Evolutionary conservation across 2,113 vertebrate species (phyloP).

Genomic region (Oryzias woworae): DNA sequence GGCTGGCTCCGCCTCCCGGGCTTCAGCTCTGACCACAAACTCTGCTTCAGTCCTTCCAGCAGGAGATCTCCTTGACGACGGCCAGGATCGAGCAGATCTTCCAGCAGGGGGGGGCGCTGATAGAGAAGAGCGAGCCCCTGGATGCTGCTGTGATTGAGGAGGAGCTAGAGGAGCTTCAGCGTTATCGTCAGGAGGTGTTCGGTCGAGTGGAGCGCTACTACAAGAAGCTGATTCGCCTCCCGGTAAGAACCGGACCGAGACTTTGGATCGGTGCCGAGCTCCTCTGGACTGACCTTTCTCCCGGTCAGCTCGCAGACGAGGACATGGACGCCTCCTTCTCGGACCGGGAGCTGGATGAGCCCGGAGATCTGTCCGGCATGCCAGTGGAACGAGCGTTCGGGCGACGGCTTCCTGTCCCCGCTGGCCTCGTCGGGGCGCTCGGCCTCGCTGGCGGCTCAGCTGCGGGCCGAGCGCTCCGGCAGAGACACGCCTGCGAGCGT

Average conservation of each 20-base stretch:
- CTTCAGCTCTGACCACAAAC: no score
- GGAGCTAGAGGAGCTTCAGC: constrained; percentile 90
- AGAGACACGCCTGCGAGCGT: constrained; percentile 93
- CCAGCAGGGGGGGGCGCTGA: constrained; percentile 87
- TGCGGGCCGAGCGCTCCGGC: constrained; percentile 88
- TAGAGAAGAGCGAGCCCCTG: constrained; percentile 93
- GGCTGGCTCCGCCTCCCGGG: neutral
- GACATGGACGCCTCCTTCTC: constrained; percentile 86
- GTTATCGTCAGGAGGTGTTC: constrained; percentile 96
- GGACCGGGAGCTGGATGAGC: constrained; percentile 90
- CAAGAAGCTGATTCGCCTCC: constrained; percentile 90
- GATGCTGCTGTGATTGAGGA: constrained; percentile 96
- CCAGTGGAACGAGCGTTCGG: constrained; percentile 87
- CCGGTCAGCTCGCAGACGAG: constrained; percentile 88
- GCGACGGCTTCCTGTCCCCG: constrained; percentile 84
- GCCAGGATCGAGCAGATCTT: constrained; percentile 90
- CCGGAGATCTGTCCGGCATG: constrained; percentile 83
- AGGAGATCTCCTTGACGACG: constrained; percentile 92
- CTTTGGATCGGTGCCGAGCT: neutral
- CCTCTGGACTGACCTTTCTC: no score
- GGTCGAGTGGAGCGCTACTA: constrained; percentile 94
- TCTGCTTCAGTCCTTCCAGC: constrained; percentile 86
- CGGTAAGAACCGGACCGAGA: constrained; percentile 73
- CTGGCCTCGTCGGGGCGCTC: constrained; percentile 91
- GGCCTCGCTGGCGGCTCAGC: constrained; percentile 84